These are phyloP conservation scores for Gortyna flavago DNA, from an alignment of 2,888 invertebrate species.

Conservation along the genomic window DNA sequence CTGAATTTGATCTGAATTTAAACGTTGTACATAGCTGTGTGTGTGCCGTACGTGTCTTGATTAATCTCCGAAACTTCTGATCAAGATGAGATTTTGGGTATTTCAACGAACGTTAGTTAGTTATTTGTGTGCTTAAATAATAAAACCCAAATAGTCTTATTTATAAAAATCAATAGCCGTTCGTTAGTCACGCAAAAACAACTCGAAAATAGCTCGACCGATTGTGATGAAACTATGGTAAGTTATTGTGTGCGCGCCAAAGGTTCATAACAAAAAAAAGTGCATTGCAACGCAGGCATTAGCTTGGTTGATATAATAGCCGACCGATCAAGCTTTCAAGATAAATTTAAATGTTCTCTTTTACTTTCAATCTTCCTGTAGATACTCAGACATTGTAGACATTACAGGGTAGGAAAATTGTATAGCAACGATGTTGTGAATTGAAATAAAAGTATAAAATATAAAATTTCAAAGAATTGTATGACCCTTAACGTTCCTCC, in stretches of 20 bases:
- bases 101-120: neutral
- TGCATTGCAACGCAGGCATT: neutral
- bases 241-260: neutral
- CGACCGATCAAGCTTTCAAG: neutral
- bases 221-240: neutral
- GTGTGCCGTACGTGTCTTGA: neutral
- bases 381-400: neutral
- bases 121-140: too few species aligned
- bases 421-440: neutral
- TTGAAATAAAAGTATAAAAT: constrained; percentile 28
- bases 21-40: neutral
- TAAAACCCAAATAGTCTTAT: neutral
- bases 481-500: constrained; percentile 38
- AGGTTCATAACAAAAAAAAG: neutral
- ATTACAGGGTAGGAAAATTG: neutral
- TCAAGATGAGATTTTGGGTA: neutral
- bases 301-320: neutral
- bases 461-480: constrained; percentile 15
- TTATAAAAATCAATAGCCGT: too few species aligned
- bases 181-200: too few species aligned
- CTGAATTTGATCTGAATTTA: constrained; percentile 56
- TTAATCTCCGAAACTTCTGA: constrained; percentile 14
- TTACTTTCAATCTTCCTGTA: constrained; percentile 3
- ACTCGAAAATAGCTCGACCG: neutral
- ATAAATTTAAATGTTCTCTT: neutral